Percentiles rank a stretch among this genome's conserved stretches.
Evolutionary conservation across 2,113 vertebrate genomes (phyloP).

Genomic region (Ursus arctos): DNA sequence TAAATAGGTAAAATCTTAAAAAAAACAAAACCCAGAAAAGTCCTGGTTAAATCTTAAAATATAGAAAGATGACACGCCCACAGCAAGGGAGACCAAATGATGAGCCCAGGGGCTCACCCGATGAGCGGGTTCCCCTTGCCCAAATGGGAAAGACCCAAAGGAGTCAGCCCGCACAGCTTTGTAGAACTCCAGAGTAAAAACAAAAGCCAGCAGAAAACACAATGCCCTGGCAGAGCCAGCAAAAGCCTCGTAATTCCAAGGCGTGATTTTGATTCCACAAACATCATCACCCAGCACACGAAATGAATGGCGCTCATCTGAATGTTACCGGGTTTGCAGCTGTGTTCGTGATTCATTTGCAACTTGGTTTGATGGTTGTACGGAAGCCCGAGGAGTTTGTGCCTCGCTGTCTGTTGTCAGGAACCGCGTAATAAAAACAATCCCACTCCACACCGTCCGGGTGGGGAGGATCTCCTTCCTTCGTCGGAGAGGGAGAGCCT

Average conservation of each 20-base stretch:
- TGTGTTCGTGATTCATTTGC: neutral
- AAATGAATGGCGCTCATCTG: neutral
- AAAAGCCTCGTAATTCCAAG: neutral
- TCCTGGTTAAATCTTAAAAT: neutral
- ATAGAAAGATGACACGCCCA: neutral
- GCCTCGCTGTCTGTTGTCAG: neutral
- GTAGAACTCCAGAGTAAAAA: neutral
- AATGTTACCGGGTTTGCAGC: neutral
- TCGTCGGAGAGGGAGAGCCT: neutral
- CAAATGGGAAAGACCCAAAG: neutral
- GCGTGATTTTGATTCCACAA: neutral
- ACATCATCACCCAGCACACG: neutral
- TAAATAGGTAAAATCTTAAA: neutral
- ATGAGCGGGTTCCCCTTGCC: neutral
- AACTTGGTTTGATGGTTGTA: neutral
- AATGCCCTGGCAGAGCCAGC: neutral
- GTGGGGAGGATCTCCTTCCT: neutral
- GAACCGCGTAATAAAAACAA: neutral
- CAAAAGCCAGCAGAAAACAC: neutral
- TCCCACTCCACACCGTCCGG: neutral
- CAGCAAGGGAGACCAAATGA: no score
- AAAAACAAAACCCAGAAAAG: neutral
- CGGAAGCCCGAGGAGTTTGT: neutral
- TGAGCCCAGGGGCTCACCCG: accelerated
- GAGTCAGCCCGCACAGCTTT: neutral